These are phyloP conservation scores for Saiga tatarica DNA, from an alignment of 2,113 vertebrate genomes.

Conservation along the genomic window DNA sequence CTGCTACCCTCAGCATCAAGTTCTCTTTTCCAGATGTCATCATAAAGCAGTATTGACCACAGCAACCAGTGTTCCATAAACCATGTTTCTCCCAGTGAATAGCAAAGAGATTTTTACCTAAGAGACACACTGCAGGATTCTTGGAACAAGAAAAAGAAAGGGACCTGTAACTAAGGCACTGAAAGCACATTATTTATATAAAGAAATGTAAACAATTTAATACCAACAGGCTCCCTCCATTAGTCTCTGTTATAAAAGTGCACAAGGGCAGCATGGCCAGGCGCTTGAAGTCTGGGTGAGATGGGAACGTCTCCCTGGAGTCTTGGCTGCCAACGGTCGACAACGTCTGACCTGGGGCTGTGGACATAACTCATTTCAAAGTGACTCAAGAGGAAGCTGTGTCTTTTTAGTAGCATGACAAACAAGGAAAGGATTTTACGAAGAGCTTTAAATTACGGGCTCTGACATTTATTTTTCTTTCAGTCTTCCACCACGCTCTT, in stretches of 20 bases:
- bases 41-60: neutral
- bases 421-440: neutral
- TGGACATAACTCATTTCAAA: neutral
- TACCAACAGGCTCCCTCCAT: conserved; percentile 32
- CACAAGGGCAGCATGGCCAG: neutral
- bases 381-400: neutral
- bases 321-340: neutral
- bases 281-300: neutral
- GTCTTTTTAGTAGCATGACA: neutral
- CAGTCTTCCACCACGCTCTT: neutral
- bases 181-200: conserved; percentile 54
- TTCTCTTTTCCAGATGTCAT: neutral
- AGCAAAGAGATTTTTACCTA: conserved; percentile 35
- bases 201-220: conserved; percentile 51
- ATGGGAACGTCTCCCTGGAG: accelerated
- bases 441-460: neutral
- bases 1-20: neutral
- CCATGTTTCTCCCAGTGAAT: neutral
- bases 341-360: neutral
- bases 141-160: conserved; percentile 45
- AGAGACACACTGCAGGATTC: conserved; percentile 7
- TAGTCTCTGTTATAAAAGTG: neutral
- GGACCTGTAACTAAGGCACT: conserved; percentile 70
- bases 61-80: neutral
- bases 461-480: neutral